Evolutionary conservation across 2,113 vertebrate genomes (phyloP).

Genomic region (Sceloporus tristichus): DNA sequence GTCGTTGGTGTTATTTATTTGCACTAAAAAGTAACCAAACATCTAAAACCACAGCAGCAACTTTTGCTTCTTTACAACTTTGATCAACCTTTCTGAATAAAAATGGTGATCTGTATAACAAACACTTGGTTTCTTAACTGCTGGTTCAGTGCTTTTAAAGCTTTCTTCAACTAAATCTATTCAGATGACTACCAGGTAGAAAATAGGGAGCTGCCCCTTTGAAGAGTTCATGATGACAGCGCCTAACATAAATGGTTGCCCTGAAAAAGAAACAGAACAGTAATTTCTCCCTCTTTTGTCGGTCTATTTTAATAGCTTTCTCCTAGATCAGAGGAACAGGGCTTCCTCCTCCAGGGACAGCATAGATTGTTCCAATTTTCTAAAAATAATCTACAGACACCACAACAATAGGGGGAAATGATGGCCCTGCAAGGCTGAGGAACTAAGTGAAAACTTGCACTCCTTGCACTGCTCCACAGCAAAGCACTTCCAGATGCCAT

Average conservation of each 20-base stretch:
- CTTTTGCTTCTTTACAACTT: too few species aligned
- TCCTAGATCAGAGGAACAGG: constrained; percentile 9
- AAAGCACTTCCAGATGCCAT: constrained; percentile 47
- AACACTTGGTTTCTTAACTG: too few species aligned
- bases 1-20: too few species aligned
- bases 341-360: constrained; percentile 12
- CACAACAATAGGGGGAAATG: constrained; percentile 49
- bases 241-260: not conserved
- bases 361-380: constrained; percentile 8
- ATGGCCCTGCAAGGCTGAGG: constrained; percentile 58
- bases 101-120: too few species aligned
- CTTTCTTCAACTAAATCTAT: not conserved
- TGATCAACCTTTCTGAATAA: too few species aligned
- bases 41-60: too few species aligned
- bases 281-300: not conserved
- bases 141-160: not conserved
- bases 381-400: constrained; percentile 40
- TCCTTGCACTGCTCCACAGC: constrained; percentile 12
- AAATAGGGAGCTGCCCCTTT: not conserved
- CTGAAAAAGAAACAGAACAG: constrained; percentile 4
- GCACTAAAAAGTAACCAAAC: too few species aligned
- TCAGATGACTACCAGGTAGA: too few species aligned
- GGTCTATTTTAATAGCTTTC: constrained; percentile 9
- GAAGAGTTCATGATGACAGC: not conserved
- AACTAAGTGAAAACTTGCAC: constrained; percentile 47